Base-by-base conservation (phyloP, 2,888 invertebrate species). In the Ennomos fuscantarius region DNA sequence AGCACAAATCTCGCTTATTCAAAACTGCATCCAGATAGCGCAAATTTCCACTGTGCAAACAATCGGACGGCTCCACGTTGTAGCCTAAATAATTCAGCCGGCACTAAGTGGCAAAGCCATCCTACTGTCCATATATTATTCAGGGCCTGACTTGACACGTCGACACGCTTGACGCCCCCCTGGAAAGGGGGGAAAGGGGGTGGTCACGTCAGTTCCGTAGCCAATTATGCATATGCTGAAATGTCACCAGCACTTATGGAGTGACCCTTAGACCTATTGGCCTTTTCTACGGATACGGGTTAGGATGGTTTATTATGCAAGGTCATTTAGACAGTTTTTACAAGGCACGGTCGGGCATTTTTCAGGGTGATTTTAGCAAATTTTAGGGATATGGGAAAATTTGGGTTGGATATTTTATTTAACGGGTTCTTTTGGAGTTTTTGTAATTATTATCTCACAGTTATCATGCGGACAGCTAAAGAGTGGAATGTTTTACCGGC, bases 241-340 rank as follows among this genome's bases (percentile, higher is more conserved):
- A 88, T 85, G 89, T 87, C 90, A 86, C 81, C 73, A 71, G 68
- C 87, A 87, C 87, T 90, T 72, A 67, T 68, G 61, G 72, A 77
- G 76, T 90, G 92, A 92, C 91, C 92, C 89, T 89, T 83, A 90
- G 79, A 91, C 91, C 91, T 82, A 91, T 86, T 91, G 89, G 84
- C 92, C 89, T 84, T 86, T 90, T 87, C 80, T 78, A 73, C 65
- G 76, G 74, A 78, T 78, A 65, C 74, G 74, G 82, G 83, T 86
- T 85, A 86, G 84, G 72, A 75, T 70, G 51, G 44, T 64, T 62
- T 59, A 61, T 65, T 63, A 65, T 58, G 75, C 73, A 72, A 65
- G 58, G 58, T 59, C 58, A 46, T 49, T 59, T 49, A 36, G 35
- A 32, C 32, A 8, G 34, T 15, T 35, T 55, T 57, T 47, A 13